Base-by-base conservation (phyloP, 2,888 invertebrate species). In the Coecobrya sp. region DNA sequence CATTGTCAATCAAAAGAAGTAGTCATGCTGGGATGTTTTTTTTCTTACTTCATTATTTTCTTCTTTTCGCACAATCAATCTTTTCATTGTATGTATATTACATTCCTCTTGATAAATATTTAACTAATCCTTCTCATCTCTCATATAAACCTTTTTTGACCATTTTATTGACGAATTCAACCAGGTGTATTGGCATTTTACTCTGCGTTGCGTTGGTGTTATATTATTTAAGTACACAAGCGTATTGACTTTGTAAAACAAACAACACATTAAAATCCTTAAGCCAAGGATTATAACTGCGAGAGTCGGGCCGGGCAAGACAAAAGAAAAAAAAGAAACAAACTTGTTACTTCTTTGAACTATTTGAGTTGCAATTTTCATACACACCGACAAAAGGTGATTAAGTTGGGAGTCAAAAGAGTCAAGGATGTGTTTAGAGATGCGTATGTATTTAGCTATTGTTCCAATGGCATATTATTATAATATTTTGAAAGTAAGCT, bases 1-100 rank as follows among this genome's bases (percentile, higher is more conserved):
- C 89, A 82, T 36, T 89, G 89, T 70, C 68, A 82, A 89, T 89
- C 82, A 89, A n/a, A 82, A 27, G 42, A 2, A 70, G 82, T 27
- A 25, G 45, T 89, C 68, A 82, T 68, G 82, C 45, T 81, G 49
- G 55, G 16, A 42, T 84, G 22, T 22, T 84, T 36, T 84, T 84
- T 3, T 36, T 84, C 65, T 3, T 59, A 65, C 25, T 45, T 62
- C 84, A 84, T 45, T 84, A 65, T 45, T 22, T 76, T n/a, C 5
- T 42, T 19, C 42, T 73, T 73, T 45, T 36, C 19, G 36, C 42
- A 73, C 45, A 76, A 76, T 76, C 52, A 52, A 76, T 76, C 52
- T 16, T 42, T 19, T 42, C 27, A 25, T 68, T 68, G 65, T 65
- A 11, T 27, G 1, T 52, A 16, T 10, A n/a, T 19, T 59, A 65